These are phyloP conservation scores for Drosophila maculinotata DNA, from an alignment of 2,888 invertebrate species.

Conservation along the genomic window DNA sequence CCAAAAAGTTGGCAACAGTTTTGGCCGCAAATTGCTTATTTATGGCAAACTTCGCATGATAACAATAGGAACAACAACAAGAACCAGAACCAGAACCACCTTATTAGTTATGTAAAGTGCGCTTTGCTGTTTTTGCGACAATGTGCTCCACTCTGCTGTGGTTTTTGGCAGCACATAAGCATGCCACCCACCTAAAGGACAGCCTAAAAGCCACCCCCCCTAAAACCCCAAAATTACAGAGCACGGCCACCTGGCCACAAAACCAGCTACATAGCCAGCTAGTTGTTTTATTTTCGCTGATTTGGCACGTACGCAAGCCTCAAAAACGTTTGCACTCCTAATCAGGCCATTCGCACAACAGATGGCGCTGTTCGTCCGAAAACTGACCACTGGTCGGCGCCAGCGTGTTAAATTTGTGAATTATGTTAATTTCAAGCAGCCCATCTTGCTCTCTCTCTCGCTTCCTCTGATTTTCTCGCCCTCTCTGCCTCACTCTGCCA, in stretches of 20 bases:
- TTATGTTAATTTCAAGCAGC: conserved; percentile 68
- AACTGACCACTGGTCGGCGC: conserved; percentile 53
- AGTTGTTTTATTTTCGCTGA: conserved; percentile 51
- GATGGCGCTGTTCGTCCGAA: conserved; percentile 50
- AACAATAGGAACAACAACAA: neutral
- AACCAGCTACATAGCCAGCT: conserved; percentile 1
- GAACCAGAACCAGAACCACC: conserved; percentile 15
- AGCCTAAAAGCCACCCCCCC: neutral
- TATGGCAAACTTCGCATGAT: conserved; percentile 28
- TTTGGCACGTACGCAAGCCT: conserved; percentile 68
- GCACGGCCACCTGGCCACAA: neutral
- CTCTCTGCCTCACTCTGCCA: neutral
- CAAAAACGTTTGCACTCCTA: conserved; percentile 49
- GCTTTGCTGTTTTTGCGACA: conserved; percentile 50
- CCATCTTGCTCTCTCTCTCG: conserved; percentile 1
- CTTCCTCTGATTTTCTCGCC: neutral
- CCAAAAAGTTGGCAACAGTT: conserved; percentile 63
- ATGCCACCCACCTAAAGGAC: too few relatives aligned
- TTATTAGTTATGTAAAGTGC: conserved; percentile 76
- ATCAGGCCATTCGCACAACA: conserved; percentile 61
- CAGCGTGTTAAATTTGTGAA: conserved; percentile 73
- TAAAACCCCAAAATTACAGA: neutral
- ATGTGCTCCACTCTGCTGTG: conserved; percentile 17
- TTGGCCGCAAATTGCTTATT: conserved; percentile 65
- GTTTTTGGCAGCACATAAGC: conserved; percentile 16